phyloP scores from a whole-genome alignment of 2,113 vertebrate genomes.

The Semicossyphus pulcher region DNA sequence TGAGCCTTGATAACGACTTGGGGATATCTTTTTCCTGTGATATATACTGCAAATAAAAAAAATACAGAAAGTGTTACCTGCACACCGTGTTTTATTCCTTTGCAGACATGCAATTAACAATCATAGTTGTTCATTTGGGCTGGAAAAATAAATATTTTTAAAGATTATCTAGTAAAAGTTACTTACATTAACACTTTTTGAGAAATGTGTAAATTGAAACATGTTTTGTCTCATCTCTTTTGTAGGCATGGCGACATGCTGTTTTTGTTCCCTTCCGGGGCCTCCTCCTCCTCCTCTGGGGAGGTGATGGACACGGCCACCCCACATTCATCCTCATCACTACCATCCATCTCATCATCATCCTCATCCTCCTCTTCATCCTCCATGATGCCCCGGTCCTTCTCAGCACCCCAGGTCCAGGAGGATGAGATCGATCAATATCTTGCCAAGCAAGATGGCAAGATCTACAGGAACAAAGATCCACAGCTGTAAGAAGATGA shows the following conservation, averaged over 20 bases:
- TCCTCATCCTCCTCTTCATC: slow-evolving; percentile 64
- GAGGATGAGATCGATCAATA: slow-evolving; percentile 98
- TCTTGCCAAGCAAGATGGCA: slow-evolving; percentile 95
- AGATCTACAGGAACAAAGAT: slow-evolving; percentile 94
- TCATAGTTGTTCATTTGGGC: too few species aligned
- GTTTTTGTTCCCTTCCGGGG: slow-evolving; percentile 89
- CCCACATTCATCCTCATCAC: slow-evolving; percentile 75
- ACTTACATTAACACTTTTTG: too few species aligned
- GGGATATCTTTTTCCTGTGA: too few species aligned
- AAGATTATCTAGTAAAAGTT: too few species aligned
- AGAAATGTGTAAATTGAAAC: neutral
- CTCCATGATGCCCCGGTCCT: slow-evolving; percentile 77
- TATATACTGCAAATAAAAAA: too few species aligned
- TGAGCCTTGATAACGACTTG: neutral
- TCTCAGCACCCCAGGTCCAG: slow-evolving; percentile 85
- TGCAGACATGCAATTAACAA: too few species aligned
- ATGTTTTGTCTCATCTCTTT: neutral
- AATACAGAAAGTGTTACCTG: too few species aligned
- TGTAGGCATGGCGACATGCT: slow-evolving; percentile 96
- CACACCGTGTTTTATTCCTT: too few species aligned
- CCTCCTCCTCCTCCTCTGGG: slow-evolving; percentile 85
- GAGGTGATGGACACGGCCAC: slow-evolving; percentile 93
- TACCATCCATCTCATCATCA: slow-evolving; percentile 56
- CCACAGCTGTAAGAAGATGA: slow-evolving; percentile 90
- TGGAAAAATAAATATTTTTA: too few species aligned